These are phyloP conservation scores for Hypsopygia costalis DNA, from an alignment of 2,888 invertebrate species.

Conservation along the genomic window DNA sequence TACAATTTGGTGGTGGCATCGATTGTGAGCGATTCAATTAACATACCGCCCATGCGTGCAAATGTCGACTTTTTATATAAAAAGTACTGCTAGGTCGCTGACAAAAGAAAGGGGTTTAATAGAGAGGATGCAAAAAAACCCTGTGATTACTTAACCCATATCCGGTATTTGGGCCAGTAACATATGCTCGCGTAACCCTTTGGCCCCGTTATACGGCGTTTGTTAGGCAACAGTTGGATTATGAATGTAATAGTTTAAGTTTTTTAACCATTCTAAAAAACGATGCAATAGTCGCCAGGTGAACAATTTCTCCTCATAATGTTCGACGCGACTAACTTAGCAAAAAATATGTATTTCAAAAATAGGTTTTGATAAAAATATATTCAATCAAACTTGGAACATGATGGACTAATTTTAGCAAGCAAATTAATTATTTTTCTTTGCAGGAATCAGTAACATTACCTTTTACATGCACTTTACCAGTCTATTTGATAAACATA, in stretches of 20 bases:
- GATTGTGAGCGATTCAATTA: slow-evolving; percentile 57
- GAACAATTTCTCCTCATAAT: slow-evolving; percentile 28
- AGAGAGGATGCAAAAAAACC: slow-evolving; percentile 57
- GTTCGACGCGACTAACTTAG: too few species aligned
- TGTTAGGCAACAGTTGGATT: slow-evolving; percentile 68
- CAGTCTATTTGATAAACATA: too few species aligned
- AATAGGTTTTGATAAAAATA: too few species aligned
- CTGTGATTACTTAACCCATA: slow-evolving; percentile 78
- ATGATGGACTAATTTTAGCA: too few species aligned
- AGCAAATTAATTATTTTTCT: too few species aligned
- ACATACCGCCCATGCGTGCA: slow-evolving; percentile 56
- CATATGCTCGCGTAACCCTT: slow-evolving; percentile 76
- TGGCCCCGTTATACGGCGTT: slow-evolving; percentile 71
- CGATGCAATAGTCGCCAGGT: slow-evolving; percentile 53
- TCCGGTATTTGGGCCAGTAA: slow-evolving; percentile 55
- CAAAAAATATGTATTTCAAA: too few species aligned
- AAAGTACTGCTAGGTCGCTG: slow-evolving; percentile 55
- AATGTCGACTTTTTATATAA: slow-evolving; percentile 47
- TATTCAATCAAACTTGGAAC: too few species aligned
- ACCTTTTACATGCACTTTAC: too few species aligned
- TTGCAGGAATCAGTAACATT: too few species aligned
- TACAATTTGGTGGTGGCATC: slow-evolving; percentile 39
- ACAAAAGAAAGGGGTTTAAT: slow-evolving; percentile 66
- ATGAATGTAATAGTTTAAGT: slow-evolving; percentile 53
- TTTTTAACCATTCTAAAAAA: slow-evolving; percentile 40